Base-by-base conservation (phyloP, 2,888 invertebrate species). In the Sesia apiformis region DNA sequence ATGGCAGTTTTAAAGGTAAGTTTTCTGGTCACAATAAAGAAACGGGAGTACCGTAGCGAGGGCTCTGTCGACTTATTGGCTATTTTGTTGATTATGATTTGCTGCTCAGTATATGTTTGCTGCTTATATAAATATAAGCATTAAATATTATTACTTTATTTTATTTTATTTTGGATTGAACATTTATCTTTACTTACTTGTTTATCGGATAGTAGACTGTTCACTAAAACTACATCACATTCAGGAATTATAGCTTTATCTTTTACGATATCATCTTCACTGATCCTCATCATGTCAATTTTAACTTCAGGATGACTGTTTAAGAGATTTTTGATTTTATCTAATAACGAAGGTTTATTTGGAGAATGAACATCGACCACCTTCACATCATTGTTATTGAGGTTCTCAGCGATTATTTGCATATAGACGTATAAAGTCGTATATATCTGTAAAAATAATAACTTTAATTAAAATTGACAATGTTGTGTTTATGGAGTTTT, bases 371-470 rank as follows among this genome's bases (percentile, higher is more conserved):
- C 53, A 56, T 73, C 61, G 4, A 73, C 56, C 4, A 72, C 58
- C 23, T 64, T 52, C 3, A 57, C 43, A 7, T 23, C 58, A 23
- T 60, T 67, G 5, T 72, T 61, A 3, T 62, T 64, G 3, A 65
- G 40, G 58, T 73, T 72, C 60, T 72, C 70, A 6, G 62, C 61
- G 6, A 71, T 64, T 3, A 65, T 66, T 69, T 72, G 73, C 4
- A 67, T 50, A 40, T 61, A 66, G 53, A 66, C 49, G 5, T 55
- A 50, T 8, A 57, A 49, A 4, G 46, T 6, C 7, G 50, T 50
- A 38, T 8, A 39, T 49, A 40, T 40, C 52, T 52, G 52, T 7
- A 4, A 52, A 5, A 40, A 40, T 23, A 55, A 49, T 8, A 7
- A 42, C 23, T 23, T 23, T 23, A 1, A 23, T 23, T 1, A 23